phyloP scores from a whole-genome alignment of 1,140 invertebrate genomes.

The Acromyrmex echinatior region DNA sequence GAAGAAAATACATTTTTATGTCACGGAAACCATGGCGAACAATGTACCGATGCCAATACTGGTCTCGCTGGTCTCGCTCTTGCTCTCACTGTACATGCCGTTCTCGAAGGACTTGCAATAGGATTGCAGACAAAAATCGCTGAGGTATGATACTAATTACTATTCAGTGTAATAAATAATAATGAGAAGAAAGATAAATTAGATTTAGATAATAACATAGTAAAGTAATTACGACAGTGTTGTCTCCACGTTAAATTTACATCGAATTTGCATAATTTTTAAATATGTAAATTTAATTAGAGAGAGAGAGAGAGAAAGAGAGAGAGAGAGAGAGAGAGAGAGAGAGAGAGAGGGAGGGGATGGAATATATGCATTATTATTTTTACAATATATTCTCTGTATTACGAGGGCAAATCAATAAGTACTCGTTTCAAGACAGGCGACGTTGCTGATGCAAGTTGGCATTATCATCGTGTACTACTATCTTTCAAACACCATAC shows the following conservation, averaged over 20 bases:
- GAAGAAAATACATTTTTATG: constrained; percentile 88
- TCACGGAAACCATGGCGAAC: constrained; percentile 89
- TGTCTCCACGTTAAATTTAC: constrained; percentile 7
- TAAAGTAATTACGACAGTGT: background rate
- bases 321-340: background rate
- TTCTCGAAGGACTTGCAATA: constrained; percentile 94
- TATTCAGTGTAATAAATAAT: background rate
- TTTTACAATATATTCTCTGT: background rate
- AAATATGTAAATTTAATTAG: constrained; percentile 28
- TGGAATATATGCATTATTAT: constrained; percentile 7
- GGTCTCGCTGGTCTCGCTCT: constrained; percentile 89
- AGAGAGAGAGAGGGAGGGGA: background rate
- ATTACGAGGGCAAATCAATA: background rate
- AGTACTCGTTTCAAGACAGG: too few relatives aligned
- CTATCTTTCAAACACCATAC: too few relatives aligned
- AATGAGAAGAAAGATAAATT: background rate
- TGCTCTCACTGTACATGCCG: constrained; percentile 92
- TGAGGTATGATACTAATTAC: constrained; percentile 86
- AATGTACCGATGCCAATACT: constrained; percentile 87
- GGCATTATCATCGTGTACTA: too few relatives aligned
- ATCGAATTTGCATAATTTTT: constrained; percentile 11
- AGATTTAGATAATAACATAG: background rate
- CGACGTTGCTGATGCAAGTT: too few relatives aligned
- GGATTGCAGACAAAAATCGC: constrained; percentile 90
- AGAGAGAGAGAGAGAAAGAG: background rate